A percentile compares a stretch with the other conserved stretches of the same genome.
These are phyloP conservation scores for Eulemur macaco DNA, from an alignment of 2,113 vertebrate species.

Conservation along the genomic window DNA sequence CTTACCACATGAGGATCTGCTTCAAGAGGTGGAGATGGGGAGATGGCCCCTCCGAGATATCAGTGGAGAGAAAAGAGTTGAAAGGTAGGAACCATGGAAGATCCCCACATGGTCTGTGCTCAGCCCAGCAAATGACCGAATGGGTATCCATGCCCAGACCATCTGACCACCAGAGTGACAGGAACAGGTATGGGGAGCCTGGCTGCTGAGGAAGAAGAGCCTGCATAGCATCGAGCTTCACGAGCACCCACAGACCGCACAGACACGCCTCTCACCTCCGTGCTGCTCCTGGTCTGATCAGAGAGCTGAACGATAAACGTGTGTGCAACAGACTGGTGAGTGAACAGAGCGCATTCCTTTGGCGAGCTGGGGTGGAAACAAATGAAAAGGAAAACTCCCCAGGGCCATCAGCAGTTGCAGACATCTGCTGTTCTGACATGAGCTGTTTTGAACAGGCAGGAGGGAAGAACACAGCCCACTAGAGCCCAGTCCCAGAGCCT, in stretches of 20 bases:
- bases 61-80: background rate
- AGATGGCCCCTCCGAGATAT: background rate
- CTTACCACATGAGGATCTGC: background rate
- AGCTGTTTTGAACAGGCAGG: background rate
- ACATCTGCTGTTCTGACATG: conserved; percentile 27
- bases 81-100: background rate
- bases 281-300: background rate
- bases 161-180: background rate
- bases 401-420: conserved; percentile 25
- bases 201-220: background rate
- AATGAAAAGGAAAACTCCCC: background rate
- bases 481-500: background rate
- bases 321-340: background rate
- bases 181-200: background rate
- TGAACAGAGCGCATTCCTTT: background rate
- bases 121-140: background rate
- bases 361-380: background rate
- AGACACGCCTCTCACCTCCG: background rate
- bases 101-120: background rate
- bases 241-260: background rate
- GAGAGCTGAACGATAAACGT: background rate
- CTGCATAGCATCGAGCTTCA: rapidly evolving
- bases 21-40: background rate
- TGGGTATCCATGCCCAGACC: background rate
- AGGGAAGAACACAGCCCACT: background rate